phyloP scores from a whole-genome alignment of 2,113 vertebrate species.

The Otis tarda region DNA sequence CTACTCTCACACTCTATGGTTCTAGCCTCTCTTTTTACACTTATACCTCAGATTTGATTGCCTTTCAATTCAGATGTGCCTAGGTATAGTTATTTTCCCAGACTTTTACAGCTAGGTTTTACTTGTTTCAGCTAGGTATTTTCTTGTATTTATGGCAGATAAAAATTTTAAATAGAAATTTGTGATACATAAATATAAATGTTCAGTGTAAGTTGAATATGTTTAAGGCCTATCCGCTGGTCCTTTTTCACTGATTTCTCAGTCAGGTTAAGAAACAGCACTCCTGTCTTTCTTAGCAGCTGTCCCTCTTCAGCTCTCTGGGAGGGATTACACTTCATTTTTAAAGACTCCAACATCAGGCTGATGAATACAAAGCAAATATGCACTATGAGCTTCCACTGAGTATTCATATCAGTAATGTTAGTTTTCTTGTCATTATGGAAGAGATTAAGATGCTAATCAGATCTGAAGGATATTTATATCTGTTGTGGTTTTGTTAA shows the following conservation, averaged over 20 bases:
- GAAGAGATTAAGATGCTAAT: background rate
- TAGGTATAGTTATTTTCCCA: background rate
- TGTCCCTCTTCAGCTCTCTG: background rate
- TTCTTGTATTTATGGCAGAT: background rate
- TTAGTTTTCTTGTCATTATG: background rate
- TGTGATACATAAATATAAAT: background rate
- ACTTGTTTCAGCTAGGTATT: background rate
- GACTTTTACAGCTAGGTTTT: background rate
- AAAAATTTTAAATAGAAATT: background rate
- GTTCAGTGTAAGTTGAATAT: background rate
- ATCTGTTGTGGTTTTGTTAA: no score
- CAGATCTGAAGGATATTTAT: background rate
- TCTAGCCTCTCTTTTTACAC: background rate
- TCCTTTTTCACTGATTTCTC: background rate
- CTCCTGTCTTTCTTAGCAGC: background rate
- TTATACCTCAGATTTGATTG: background rate
- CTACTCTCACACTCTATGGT: background rate
- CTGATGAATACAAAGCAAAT: background rate
- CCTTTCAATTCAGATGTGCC: background rate
- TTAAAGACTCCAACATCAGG: background rate
- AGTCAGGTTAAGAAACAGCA: background rate
- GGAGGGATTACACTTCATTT: background rate
- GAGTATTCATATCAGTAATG: background rate
- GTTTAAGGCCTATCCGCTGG: background rate
- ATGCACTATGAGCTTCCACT: background rate